Conservation (phyloP, 2,888 invertebrate genomes). For the Acleris cristana region DNA sequence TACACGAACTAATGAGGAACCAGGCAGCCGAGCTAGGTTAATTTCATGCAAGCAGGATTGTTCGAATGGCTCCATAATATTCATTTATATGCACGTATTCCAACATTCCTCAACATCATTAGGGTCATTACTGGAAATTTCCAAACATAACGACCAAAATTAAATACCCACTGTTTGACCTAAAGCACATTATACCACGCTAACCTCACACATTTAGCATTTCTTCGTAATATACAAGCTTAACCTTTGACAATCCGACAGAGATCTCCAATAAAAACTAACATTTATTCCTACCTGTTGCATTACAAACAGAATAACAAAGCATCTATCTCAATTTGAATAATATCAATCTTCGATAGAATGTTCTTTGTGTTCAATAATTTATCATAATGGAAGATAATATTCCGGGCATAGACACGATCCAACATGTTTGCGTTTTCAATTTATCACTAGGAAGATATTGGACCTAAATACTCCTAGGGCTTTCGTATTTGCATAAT, state of each 20-base stretch:
- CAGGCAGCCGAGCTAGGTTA: slow-evolving; percentile 22
- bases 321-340: slow-evolving; percentile 34
- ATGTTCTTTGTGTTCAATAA: slow-evolving; percentile 30
- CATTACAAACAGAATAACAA: slow-evolving; percentile 27
- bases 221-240: slow-evolving; percentile 55
- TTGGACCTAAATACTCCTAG: slow-evolving; percentile 58
- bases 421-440: slow-evolving; percentile 48
- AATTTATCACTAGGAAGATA: slow-evolving; percentile 57
- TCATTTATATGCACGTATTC: slow-evolving; percentile 42
- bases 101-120: slow-evolving; percentile 49
- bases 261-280: slow-evolving; percentile 24
- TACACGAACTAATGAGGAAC: slow-evolving; percentile 31
- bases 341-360: slow-evolving; percentile 30
- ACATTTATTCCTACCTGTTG: slow-evolving; percentile 21
- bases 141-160: slow-evolving; percentile 61
- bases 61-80: slow-evolving; percentile 31
- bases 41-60: slow-evolving; percentile 36
- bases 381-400: slow-evolving; percentile 43
- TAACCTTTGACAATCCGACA: slow-evolving; percentile 50
- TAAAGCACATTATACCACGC: slow-evolving; percentile 57
- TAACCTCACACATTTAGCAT: slow-evolving; percentile 60
- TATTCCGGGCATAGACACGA: slow-evolving; percentile 43
- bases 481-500: slow-evolving; percentile 65
- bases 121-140: slow-evolving; percentile 56
- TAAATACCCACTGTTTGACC: slow-evolving; percentile 57